These are phyloP conservation scores for Gorsachius magnificus DNA, from an alignment of 2,797 vertebrate species.

Conservation along the genomic window DNA sequence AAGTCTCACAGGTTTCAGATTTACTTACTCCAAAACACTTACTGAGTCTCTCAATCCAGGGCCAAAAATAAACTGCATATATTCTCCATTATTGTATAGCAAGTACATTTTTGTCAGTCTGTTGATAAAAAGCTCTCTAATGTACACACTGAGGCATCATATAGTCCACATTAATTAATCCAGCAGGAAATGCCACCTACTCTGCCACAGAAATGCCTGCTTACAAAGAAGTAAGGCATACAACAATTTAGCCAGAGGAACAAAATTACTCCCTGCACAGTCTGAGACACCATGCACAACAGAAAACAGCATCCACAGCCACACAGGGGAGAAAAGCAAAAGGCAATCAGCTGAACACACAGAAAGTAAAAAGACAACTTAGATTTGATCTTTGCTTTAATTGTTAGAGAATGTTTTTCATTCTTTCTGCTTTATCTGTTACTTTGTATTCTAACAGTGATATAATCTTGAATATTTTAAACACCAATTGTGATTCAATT, in stretches of 20 bases:
- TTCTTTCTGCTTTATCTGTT: background rate
- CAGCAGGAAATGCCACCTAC: background rate
- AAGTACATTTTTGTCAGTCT: background rate
- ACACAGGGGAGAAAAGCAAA: background rate
- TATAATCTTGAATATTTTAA: background rate
- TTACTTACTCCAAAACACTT: background rate
- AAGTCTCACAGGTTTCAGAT: background rate
- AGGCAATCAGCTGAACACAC: background rate
- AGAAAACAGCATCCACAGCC: background rate
- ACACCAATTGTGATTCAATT: background rate
- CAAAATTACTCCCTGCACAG: accelerated
- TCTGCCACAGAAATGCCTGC: background rate
- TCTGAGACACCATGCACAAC: background rate
- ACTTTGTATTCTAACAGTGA: background rate
- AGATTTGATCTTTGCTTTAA: background rate
- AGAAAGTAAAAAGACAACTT: background rate
- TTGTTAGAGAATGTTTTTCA: background rate
- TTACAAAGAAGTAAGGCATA: background rate
- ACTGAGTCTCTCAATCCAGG: background rate
- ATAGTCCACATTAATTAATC: background rate
- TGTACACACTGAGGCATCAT: background rate
- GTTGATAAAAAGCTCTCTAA: background rate
- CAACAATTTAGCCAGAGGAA: background rate
- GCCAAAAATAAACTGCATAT: background rate
- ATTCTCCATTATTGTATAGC: background rate